A percentile compares a stretch with the other conserved stretches of the same genome.
phyloP scores from a whole-genome alignment of 2,113 vertebrate species.

The Suncus etruscus region DNA sequence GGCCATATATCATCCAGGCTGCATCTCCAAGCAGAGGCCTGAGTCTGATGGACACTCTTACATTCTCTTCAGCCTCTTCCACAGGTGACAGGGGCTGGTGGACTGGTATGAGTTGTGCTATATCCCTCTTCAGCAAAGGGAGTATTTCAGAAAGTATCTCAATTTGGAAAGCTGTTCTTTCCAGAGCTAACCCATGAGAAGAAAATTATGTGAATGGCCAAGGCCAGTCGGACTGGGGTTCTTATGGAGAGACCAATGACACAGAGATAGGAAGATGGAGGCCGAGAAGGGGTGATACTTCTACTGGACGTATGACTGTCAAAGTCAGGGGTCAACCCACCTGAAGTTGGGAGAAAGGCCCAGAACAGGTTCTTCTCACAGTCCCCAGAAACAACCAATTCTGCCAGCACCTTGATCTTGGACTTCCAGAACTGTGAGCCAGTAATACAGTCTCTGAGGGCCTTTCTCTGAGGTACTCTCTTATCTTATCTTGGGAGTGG shows the following conservation, averaged over 20 bases:
- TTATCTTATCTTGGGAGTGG: not conserved
- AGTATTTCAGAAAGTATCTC: not conserved
- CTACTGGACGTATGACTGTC: not conserved
- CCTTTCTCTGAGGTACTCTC: not conserved
- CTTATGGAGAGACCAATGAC: not conserved
- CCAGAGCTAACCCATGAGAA: slow-evolving; percentile 18
- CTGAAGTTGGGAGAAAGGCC: not conserved
- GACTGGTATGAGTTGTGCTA: not conserved
- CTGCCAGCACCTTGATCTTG: not conserved
- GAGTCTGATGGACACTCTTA: no score
- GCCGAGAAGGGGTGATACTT: not conserved
- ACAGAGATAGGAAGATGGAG: not conserved
- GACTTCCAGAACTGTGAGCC: not conserved
- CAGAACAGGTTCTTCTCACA: not conserved
- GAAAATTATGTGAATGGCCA: not conserved
- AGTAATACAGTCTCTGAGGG: not conserved
- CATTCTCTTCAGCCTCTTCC: not conserved
- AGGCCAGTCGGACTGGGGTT: not conserved
- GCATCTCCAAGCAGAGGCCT: not conserved
- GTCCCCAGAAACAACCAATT: not conserved
- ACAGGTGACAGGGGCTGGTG: not conserved
- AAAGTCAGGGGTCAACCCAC: not conserved
- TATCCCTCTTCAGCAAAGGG: no score
- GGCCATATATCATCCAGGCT: not conserved
- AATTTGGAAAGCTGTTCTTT: slow-evolving; percentile 26